These are phyloP conservation scores for Brachyhypopomus gauderio DNA, from an alignment of 2,113 vertebrate genomes.

Conservation along the genomic window DNA sequence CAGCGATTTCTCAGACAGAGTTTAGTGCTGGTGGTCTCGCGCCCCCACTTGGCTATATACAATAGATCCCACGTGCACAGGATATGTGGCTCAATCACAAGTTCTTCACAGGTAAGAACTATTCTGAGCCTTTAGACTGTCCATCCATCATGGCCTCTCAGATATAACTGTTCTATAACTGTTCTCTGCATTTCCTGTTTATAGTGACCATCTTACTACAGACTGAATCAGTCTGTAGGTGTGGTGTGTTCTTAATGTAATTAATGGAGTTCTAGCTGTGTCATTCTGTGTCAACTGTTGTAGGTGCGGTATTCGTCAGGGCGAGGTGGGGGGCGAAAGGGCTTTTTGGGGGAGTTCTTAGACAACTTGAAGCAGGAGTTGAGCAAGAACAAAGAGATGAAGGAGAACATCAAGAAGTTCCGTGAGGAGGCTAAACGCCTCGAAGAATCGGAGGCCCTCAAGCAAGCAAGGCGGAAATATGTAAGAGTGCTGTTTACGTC, in stretches of 20 bases:
- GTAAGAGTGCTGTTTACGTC: constrained; percentile 71
- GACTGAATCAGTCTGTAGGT: not conserved
- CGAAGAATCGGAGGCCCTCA: constrained; percentile 90
- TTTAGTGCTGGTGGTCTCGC: constrained; percentile 67
- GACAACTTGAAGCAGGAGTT: constrained; percentile 93
- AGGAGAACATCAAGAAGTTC: constrained; percentile 93
- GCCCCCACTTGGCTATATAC: constrained; percentile 61
- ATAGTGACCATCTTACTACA: too few species aligned
- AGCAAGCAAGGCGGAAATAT: constrained; percentile 92
- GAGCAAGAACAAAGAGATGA: constrained; percentile 96
- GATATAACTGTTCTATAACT: not conserved
- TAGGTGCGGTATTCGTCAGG: constrained; percentile 69
- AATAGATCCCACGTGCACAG: constrained; percentile 64
- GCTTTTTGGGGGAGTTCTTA: constrained; percentile 89
- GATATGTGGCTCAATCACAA: constrained; percentile 59
- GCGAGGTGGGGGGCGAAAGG: constrained; percentile 78
- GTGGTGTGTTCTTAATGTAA: not conserved
- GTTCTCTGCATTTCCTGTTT: not conserved
- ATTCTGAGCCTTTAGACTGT: not conserved
- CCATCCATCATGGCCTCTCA: too few species aligned
- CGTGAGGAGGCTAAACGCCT: constrained; percentile 89
- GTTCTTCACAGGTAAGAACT: constrained; percentile 76
- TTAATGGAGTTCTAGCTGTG: not conserved
- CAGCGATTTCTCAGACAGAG: constrained; percentile 79
- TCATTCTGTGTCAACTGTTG: constrained; percentile 3